Percentiles rank a stretch among this genome's conserved stretches.
Conservation (phyloP, 2,113 vertebrate genomes). For the Laticauda colubrina region DNA sequence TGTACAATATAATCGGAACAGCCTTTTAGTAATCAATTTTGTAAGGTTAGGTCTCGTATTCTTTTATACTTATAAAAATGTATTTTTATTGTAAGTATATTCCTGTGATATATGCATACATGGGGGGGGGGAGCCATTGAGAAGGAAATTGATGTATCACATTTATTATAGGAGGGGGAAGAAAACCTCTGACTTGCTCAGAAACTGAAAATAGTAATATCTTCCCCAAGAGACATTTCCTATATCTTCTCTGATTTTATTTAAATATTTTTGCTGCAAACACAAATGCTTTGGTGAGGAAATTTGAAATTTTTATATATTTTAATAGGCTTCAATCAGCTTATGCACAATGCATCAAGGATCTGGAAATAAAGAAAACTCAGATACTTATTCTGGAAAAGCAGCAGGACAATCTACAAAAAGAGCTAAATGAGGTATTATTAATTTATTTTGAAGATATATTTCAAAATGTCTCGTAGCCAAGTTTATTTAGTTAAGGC, state of each 20-base stretch:
- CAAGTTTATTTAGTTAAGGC: not conserved
- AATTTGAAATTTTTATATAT: not conserved
- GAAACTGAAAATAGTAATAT: not conserved
- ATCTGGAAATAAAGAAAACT: slow-evolving; percentile 60
- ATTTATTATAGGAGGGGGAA: not conserved
- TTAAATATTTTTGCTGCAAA: not conserved
- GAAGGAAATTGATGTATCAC: not conserved
- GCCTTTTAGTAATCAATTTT: not conserved
- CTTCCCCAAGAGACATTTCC: not conserved
- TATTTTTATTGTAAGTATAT: not conserved
- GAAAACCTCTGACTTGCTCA: not conserved
- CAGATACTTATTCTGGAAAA: slow-evolving; percentile 44
- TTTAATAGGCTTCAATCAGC: slow-evolving; percentile 57
- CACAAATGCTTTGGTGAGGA: not conserved
- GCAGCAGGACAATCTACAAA: slow-evolving; percentile 49
- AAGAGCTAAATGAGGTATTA: slow-evolving; percentile 67
- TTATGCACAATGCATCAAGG: slow-evolving; percentile 52
- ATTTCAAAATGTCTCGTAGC: slow-evolving; percentile 23
- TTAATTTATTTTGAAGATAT: not conserved
- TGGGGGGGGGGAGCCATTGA: not conserved
- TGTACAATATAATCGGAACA: not conserved
- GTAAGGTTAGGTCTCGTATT: not conserved
- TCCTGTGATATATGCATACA: not conserved
- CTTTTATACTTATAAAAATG: not conserved
- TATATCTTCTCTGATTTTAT: slow-evolving; percentile 12